phyloP scores from a whole-genome alignment of 2,113 vertebrate genomes.

The Rhabdomys dilectus region DNA sequence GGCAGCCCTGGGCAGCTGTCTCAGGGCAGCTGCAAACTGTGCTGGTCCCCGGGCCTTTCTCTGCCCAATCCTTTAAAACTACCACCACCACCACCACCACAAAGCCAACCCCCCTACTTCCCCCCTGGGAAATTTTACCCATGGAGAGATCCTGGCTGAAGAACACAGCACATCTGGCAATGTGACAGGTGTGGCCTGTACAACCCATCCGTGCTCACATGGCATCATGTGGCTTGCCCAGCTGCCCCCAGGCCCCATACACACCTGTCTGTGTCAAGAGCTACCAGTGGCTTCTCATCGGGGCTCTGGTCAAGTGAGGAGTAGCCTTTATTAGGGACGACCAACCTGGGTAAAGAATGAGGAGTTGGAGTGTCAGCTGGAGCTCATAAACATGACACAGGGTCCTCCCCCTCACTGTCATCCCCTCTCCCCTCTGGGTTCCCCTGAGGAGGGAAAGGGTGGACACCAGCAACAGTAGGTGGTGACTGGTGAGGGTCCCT shows the following conservation, averaged over 20 bases:
- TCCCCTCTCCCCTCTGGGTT: background rate
- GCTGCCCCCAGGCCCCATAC: constrained; percentile 34
- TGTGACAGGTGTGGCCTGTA: background rate
- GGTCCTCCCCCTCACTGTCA: background rate
- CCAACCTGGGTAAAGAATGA: constrained; percentile 89
- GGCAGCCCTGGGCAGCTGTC: background rate
- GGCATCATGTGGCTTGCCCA: background rate
- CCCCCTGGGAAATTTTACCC: background rate
- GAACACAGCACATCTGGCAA: background rate
- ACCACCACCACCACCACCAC: background rate
- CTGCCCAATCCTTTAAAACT: background rate
- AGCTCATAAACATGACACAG: background rate
- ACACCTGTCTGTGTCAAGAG: constrained; percentile 99
- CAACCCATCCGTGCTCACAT: background rate
- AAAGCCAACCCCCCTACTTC: background rate
- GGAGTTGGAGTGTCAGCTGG: constrained; percentile 32
- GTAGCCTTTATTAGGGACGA: constrained; percentile 99
- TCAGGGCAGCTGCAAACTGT: background rate
- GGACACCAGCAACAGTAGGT: background rate
- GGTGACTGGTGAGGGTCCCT: constrained; percentile 54
- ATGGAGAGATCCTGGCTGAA: background rate
- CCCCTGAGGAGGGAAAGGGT: background rate
- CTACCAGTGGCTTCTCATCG: constrained; percentile 98
- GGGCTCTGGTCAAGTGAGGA: constrained; percentile 99
- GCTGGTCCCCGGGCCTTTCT: background rate